These are phyloP conservation scores for Hucho hucho DNA, from an alignment of 2,113 vertebrate species.

Conservation along the genomic window DNA sequence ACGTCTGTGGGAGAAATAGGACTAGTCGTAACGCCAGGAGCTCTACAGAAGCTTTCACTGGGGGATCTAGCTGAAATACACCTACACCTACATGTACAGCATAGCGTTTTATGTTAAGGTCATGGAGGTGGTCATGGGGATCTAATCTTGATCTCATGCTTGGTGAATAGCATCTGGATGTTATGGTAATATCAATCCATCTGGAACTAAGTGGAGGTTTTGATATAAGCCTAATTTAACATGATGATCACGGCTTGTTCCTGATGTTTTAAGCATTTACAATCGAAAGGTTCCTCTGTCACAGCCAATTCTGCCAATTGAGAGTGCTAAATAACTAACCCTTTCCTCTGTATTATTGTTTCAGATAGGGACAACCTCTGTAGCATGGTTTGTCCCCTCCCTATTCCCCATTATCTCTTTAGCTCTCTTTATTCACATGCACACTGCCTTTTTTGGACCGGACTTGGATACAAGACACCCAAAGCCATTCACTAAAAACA, in stretches of 20 bases:
- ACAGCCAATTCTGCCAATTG: slow-evolving; percentile 15
- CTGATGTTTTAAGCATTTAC: neutral
- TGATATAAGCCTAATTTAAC: neutral
- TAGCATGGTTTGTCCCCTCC: slow-evolving; percentile 22
- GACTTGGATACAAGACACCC: slow-evolving; percentile 17
- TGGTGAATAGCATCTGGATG: slow-evolving; percentile 20
- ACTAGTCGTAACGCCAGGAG: slow-evolving; percentile 34
- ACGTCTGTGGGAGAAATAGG: slow-evolving; percentile 15
- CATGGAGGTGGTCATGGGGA: too few relatives aligned
- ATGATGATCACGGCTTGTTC: neutral
- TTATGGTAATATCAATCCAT: slow-evolving; percentile 4
- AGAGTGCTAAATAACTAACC: slow-evolving; percentile 34
- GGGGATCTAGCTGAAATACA: slow-evolving; percentile 12
- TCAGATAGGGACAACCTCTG: slow-evolving; percentile 2
- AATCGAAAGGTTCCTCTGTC: neutral
- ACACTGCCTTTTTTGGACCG: slow-evolving; percentile 40
- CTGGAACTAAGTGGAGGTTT: neutral
- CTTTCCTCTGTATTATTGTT: slow-evolving; percentile 35
- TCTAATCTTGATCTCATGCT: slow-evolving; percentile 8
- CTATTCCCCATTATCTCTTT: slow-evolving; percentile 38
- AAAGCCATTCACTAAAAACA: slow-evolving; percentile 21
- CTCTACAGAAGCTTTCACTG: slow-evolving; percentile 16
- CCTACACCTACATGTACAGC: slow-evolving; percentile 14
- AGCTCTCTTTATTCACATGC: slow-evolving; percentile 48
- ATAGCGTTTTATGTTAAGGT: slow-evolving; percentile 13